Conservation (phyloP, 2,797 vertebrate genomes). For the Channa striata region DNA sequence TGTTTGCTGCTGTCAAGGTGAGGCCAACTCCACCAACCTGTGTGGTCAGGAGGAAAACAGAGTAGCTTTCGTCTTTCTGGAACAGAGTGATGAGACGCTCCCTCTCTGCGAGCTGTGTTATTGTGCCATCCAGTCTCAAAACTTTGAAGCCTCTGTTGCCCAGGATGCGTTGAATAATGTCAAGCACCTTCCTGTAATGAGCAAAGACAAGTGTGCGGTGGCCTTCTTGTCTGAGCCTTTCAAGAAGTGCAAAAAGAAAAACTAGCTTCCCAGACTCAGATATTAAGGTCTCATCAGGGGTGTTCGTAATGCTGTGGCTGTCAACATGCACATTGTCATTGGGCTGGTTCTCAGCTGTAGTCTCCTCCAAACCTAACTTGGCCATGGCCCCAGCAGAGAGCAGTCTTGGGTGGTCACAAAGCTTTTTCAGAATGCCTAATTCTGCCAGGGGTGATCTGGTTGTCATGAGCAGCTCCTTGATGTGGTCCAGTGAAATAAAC, state of each 20-base stretch:
- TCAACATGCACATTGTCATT: constrained; percentile 30
- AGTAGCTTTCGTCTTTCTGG: constrained; percentile 84
- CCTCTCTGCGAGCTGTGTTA: constrained; percentile 87
- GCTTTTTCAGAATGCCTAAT: constrained; percentile 91
- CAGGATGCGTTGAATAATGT: constrained; percentile 84
- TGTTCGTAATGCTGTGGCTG: constrained; percentile 73
- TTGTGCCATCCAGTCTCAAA: constrained; percentile 90
- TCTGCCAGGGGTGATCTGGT: constrained; percentile 89
- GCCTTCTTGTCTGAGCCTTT: constrained; percentile 87
- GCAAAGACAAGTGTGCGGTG: constrained; percentile 93
- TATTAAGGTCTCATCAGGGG: constrained; percentile 87
- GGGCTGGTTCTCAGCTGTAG: neutral
- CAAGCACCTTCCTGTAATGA: constrained; percentile 92
- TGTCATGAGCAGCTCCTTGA: constrained; percentile 91
- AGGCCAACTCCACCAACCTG: constrained; percentile 95
- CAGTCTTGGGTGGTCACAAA: constrained; percentile 95
- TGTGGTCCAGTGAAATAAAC: constrained; percentile 92
- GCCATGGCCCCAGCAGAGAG: constrained; percentile 86
- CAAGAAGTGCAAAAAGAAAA: constrained; percentile 89
- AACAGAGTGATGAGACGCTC: constrained; percentile 89
- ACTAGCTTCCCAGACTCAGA: constrained; percentile 93
- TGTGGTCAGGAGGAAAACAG: constrained; percentile 93
- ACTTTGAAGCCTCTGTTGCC: constrained; percentile 82
- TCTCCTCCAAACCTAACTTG: constrained; percentile 86
- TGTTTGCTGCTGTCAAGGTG: constrained; percentile 91